Conservation (phyloP, 2,113 vertebrate genomes). For the Stercorarius parasiticus region DNA sequence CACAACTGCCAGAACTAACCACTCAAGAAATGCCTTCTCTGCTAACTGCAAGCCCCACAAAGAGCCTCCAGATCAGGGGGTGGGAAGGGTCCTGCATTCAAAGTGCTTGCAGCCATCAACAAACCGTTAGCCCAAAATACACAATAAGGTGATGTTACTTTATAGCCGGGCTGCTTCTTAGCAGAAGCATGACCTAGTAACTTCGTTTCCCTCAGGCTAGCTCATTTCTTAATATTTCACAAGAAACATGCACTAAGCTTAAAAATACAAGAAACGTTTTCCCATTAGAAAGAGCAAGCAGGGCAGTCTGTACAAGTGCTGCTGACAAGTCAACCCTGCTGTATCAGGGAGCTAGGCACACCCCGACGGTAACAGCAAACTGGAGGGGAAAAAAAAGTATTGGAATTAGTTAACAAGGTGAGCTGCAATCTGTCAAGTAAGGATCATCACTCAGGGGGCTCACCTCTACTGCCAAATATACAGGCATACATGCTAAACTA, state of each 20-base stretch:
- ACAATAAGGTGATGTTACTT: not conserved
- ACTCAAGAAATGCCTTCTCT: not conserved
- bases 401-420: not conserved
- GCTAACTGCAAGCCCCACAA: not conserved
- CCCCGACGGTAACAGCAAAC: not conserved
- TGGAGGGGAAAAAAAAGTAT: not conserved
- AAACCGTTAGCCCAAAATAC: not conserved
- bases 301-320: not conserved
- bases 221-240: not conserved
- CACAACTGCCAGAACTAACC: not conserved
- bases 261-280: not conserved
- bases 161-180: not conserved
- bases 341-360: not conserved
- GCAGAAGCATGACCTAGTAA: not conserved
- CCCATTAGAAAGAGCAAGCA: not conserved
- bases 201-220: not conserved
- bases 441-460: not conserved
- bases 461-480: not conserved
- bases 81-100: not conserved
- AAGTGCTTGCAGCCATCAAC: not conserved
- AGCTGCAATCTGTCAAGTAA: not conserved
- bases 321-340: not conserved
- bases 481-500: not conserved
- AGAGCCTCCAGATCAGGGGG: accelerated
- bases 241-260: not conserved